phyloP scores from a whole-genome alignment of 2,113 vertebrate species.

The Apeltes quadracus region DNA sequence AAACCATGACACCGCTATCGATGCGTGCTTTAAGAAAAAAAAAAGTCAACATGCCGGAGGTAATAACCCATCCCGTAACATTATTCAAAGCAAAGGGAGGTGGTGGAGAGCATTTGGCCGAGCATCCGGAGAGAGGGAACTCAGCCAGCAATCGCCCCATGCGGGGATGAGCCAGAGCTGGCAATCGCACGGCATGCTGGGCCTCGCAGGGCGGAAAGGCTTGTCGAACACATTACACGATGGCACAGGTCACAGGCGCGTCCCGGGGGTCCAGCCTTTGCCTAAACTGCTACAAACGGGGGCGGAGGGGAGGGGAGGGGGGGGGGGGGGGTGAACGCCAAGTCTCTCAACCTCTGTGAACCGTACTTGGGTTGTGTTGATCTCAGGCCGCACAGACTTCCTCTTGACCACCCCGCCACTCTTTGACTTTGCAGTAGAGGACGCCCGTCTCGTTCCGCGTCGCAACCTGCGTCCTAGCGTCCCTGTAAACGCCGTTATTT shows the following conservation, averaged over 20 bases:
- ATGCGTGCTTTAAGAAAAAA: neutral
- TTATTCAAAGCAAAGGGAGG: conserved; percentile 45
- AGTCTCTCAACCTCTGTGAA: conserved; percentile 46
- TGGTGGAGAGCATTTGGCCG: conserved; percentile 58
- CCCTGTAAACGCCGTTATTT: conserved; percentile 31
- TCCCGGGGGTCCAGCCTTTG: conserved; percentile 46
- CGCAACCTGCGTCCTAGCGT: conserved; percentile 36
- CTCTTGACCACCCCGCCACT: no score
- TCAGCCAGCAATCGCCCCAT: conserved; percentile 71
- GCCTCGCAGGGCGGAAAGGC: conserved; percentile 56
- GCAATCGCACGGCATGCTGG: conserved; percentile 52
- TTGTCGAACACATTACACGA: conserved; percentile 70
- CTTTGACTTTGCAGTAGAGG: conserved; percentile 49
- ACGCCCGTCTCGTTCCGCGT: conserved; percentile 50
- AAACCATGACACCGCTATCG: conserved; percentile 28
- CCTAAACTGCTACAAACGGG: conserved; percentile 62
- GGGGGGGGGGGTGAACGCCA: conserved; percentile 65
- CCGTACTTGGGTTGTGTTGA: conserved; percentile 32
- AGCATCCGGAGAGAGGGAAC: conserved; percentile 59
- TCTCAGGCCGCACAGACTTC: no score
- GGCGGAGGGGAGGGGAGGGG: no score
- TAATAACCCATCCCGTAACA: conserved; percentile 30
- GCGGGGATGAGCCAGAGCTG: conserved; percentile 51
- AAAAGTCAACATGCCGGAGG: neutral
- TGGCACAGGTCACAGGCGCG: conserved; percentile 70